Evolutionary conservation across 2,113 vertebrate genomes (phyloP), one percentile per base, ranked within the genome.

Genomic region (Perognathus longimembris): DNA sequence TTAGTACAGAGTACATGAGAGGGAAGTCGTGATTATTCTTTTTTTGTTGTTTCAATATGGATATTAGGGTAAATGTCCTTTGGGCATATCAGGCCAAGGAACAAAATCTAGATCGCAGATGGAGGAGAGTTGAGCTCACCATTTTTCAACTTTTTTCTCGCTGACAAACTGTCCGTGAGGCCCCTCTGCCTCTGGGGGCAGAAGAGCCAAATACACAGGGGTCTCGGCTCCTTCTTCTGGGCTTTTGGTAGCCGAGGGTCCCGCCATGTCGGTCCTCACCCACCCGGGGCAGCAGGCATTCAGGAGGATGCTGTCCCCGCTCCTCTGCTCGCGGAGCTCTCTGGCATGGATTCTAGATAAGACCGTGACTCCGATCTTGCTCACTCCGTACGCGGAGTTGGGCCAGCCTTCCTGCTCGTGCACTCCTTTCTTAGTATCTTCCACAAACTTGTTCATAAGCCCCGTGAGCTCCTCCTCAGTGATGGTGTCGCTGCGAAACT

Each of bases 271-370:
- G 0, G 99, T 99, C 96, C 98, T 98, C 26, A 99, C 99, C 99
- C 99, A 99, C 1, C 99, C 99, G 0, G 99, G 99, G 83, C 99
- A 99, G 94, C 99, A 99, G 95, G 99, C 98, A 0, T 99, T 99
- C 90, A 99, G 97, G 8, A 99, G 97, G 93, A 99, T 98, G 96
- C 98, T 97, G 7, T 99, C 99, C 0, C 84, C 97, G 5, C 96
- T 96, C 89, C 99, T 98, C 32, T 98, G 96, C 93, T 98, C 93
- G 0, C 85, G 98, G 22, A 99, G 63, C 34, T 96, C 95, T 20
- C 98, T 96, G 11, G 99, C 99, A 0, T 98, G 98, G 97, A 99
- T 99, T 96, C 98, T 98, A 64, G 99, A 99, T 90, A 99, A 94
- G 4, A 99, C 99, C 0, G 98, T 99, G 40, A 99, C 96, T 1